Conservation (phyloP, 2,888 invertebrate species). For the Lymantria monacha region DNA sequence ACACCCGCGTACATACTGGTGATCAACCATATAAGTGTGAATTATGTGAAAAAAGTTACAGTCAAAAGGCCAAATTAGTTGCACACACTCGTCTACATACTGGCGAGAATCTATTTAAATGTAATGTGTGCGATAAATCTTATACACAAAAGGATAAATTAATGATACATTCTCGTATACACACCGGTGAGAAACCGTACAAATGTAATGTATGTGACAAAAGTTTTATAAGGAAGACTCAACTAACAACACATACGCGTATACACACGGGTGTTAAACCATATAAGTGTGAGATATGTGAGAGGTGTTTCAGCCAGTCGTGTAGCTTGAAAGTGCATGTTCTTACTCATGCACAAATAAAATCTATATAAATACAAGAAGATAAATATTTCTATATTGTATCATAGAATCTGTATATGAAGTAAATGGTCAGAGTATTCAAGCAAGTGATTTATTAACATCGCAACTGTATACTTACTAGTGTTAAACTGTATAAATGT, state of each 20-base stretch:
- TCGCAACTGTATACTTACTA: not conserved
- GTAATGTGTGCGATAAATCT: constrained; percentile 4
- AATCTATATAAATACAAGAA: not conserved
- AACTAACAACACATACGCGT: constrained; percentile 4
- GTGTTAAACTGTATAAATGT: no score
- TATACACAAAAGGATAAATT: not conserved
- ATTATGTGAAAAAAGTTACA: no score
- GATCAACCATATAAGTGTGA: no score
- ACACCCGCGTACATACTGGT: no score
- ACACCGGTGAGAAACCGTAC: constrained; percentile 9
- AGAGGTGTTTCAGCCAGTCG: not conserved
- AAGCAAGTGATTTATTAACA: not conserved
- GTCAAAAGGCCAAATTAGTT: not conserved
- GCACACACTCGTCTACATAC: not conserved
- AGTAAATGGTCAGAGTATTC: not conserved
- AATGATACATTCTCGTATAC: constrained; percentile 3
- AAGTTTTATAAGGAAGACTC: not conserved
- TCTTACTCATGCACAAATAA: not conserved
- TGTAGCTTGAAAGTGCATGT: not conserved
- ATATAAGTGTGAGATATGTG: not conserved
- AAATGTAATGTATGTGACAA: constrained; percentile 4
- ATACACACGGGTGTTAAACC: not conserved
- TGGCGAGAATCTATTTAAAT: constrained; percentile 2
- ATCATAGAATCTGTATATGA: not conserved
- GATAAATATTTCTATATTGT: not conserved